A percentile compares a stretch with the other conserved stretches of the same genome.
Evolutionary conservation across 1,140 invertebrate genomes (phyloP).

Genomic region (Dendrolimus punctatus): DNA sequence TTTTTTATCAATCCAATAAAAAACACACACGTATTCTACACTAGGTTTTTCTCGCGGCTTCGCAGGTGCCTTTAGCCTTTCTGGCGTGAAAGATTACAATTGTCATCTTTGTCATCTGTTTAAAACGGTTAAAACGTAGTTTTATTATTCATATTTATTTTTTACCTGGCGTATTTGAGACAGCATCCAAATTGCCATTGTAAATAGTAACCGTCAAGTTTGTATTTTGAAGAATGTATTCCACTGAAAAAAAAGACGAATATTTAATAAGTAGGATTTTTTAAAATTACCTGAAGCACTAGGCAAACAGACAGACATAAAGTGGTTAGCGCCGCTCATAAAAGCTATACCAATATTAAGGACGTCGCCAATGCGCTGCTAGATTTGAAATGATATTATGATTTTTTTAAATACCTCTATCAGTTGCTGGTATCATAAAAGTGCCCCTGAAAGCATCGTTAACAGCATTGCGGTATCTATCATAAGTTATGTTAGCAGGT

Average conservation of each 20-base stretch:
- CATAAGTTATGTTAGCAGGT: slow-evolving; percentile 23
- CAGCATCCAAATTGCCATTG: slow-evolving; percentile 65
- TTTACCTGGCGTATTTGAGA: slow-evolving; percentile 64
- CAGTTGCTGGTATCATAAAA: slow-evolving; percentile 39
- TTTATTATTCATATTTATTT: too few species aligned
- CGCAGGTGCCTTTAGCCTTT: too few species aligned
- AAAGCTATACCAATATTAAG: too few species aligned
- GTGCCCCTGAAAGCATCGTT: slow-evolving; percentile 30
- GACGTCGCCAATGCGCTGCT: too few species aligned
- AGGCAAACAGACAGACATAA: neutral
- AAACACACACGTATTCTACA: too few species aligned
- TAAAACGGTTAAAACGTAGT: too few species aligned
- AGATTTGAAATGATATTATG: neutral
- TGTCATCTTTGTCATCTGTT: too few species aligned
- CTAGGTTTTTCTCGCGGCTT: too few species aligned
- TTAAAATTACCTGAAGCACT: slow-evolving; percentile 15
- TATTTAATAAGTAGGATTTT: neutral
- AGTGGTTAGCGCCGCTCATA: too few species aligned
- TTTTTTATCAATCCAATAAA: too few species aligned
- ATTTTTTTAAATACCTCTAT: slow-evolving; percentile 24
- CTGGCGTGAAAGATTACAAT: too few species aligned
- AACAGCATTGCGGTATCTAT: slow-evolving; percentile 22
- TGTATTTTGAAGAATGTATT: slow-evolving; percentile 57
- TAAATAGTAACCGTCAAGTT: slow-evolving; percentile 55
- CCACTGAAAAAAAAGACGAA: slow-evolving; percentile 46